These are phyloP conservation scores for Tamias sibiricus DNA, from an alignment of 2,113 vertebrate species.

Conservation along the genomic window DNA sequence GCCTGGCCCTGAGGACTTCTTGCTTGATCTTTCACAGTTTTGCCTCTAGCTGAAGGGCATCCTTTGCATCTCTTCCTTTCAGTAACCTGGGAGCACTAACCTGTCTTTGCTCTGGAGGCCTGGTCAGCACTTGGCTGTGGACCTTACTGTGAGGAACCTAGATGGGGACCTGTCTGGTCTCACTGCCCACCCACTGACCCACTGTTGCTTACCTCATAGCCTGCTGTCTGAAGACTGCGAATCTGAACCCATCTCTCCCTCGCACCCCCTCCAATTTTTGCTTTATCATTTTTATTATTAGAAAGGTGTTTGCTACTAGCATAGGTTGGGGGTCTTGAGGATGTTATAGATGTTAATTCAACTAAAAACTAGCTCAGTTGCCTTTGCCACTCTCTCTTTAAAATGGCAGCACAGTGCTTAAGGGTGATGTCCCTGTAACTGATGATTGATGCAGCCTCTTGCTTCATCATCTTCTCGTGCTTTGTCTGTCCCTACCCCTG, in stretches of 20 bases:
- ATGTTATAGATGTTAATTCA: neutral
- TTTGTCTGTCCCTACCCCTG: neutral
- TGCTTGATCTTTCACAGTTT: neutral
- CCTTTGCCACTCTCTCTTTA: neutral
- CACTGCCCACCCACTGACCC: neutral
- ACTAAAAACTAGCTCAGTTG: neutral
- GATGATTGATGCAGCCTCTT: neutral
- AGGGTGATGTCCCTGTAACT: neutral
- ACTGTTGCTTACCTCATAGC: neutral
- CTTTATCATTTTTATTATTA: neutral
- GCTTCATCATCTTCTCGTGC: neutral
- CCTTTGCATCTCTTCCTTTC: neutral
- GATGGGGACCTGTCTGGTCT: neutral
- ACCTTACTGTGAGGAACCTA: neutral
- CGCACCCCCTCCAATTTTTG: neutral
- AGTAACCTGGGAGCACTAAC: neutral
- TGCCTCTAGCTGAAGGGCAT: neutral
- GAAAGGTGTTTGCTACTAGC: neutral
- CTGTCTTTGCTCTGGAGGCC: neutral
- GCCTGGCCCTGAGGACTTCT: neutral
- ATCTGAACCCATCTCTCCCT: neutral
- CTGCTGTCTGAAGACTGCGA: neutral
- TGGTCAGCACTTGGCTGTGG: rapidly evolving
- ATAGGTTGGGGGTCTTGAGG: neutral
- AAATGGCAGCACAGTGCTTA: neutral